A percentile compares a stretch with the other conserved stretches of the same genome.
Evolutionary conservation across 2,113 vertebrate genomes (phyloP).

Genomic region (Rhinopomastus cyanomelas): DNA sequence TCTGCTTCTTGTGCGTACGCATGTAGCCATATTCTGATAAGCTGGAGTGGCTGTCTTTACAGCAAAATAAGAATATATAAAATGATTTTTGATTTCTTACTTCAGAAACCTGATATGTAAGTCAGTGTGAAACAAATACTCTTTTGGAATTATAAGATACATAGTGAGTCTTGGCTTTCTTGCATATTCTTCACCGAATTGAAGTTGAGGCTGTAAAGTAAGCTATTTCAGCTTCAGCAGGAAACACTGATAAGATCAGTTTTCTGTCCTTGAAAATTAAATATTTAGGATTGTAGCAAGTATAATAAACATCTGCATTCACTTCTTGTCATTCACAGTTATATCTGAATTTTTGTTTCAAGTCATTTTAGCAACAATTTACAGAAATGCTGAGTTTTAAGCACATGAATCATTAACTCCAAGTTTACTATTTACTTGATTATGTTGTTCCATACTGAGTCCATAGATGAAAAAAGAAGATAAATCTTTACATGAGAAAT

Average conservation of each 20-base stretch:
- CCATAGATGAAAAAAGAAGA: neutral
- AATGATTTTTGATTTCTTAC: neutral
- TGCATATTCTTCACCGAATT: neutral
- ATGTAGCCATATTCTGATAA: neutral
- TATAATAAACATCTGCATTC: accelerated
- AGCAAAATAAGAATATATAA: neutral
- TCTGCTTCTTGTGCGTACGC: neutral
- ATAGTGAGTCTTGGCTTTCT: neutral
- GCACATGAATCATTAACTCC: neutral
- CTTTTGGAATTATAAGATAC: neutral
- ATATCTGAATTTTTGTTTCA: neutral
- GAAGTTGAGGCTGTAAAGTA: neutral
- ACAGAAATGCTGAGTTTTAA: neutral
- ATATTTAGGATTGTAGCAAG: neutral
- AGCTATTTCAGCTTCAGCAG: neutral
- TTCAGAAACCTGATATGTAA: neutral
- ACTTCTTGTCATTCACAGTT: neutral
- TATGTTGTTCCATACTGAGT: neutral
- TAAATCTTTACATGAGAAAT: neutral
- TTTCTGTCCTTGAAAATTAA: neutral
- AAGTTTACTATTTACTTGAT: neutral
- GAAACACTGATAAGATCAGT: neutral
- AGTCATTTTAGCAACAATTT: neutral
- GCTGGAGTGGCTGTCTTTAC: neutral
- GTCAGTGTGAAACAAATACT: neutral